phyloP scores from a whole-genome alignment of 2,888 invertebrate genomes.

The Actias luna region DNA sequence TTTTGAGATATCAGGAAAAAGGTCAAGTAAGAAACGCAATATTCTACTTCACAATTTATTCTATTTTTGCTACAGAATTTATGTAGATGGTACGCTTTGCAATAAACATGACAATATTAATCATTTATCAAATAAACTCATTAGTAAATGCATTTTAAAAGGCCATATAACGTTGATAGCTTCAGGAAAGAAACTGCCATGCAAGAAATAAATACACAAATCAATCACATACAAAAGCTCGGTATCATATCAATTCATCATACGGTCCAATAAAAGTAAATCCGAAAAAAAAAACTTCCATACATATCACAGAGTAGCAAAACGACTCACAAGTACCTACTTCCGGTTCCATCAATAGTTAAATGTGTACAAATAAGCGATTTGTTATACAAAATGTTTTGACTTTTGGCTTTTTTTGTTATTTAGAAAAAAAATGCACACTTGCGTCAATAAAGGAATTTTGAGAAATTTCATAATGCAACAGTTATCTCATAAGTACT shows the following conservation, averaged over 20 bases:
- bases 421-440: slow-evolving; percentile 37
- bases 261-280: slow-evolving; percentile 29
- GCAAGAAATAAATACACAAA: neutral
- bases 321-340: slow-evolving; percentile 34
- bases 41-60: too few species aligned
- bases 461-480: slow-evolving; percentile 43
- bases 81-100: too few species aligned
- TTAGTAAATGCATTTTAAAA: slow-evolving; percentile 8
- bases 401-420: slow-evolving; percentile 52
- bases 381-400: slow-evolving; percentile 68
- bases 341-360: slow-evolving; percentile 49
- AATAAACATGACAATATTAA: neutral
- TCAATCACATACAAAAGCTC: neutral
- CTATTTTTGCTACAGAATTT: too few species aligned
- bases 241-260: slow-evolving; percentile 52
- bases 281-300: slow-evolving; percentile 37
- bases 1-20: too few species aligned
- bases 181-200: neutral
- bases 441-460: slow-evolving; percentile 60
- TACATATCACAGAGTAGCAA: slow-evolving; percentile 26
- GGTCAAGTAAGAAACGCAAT: too few species aligned
- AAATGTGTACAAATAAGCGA: slow-evolving; percentile 46
- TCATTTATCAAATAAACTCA: neutral
- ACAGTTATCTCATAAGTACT: neutral
- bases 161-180: neutral